Percentiles rank a stretch among this genome's conserved stretches.
These are phyloP conservation scores for Ellobium chinense DNA, from an alignment of 2,888 invertebrate genomes.

Conservation along the genomic window DNA sequence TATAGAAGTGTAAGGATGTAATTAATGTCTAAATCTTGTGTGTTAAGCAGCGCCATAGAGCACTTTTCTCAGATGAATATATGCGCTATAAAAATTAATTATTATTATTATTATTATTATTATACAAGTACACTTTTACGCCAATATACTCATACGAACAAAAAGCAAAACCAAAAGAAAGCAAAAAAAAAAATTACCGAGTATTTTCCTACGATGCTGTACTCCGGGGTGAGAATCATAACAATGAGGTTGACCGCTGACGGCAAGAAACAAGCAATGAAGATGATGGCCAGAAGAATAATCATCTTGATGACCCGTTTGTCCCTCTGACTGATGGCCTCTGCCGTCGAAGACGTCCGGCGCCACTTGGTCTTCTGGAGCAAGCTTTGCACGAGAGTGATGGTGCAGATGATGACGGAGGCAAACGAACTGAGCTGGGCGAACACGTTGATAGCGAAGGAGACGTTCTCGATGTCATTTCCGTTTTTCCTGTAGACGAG, in stretches of 20 bases:
- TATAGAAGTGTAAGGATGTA: too few species aligned
- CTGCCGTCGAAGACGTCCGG: background rate
- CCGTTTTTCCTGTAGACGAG: constrained; percentile 7
- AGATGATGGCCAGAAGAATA: background rate
- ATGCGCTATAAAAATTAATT: too few species aligned
- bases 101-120: too few species aligned
- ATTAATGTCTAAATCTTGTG: too few species aligned
- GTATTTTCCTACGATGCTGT: background rate
- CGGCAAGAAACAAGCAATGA: constrained; percentile 11
- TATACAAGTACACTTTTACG: too few species aligned
- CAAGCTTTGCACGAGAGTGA: background rate
- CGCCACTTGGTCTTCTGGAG: constrained; percentile 17
- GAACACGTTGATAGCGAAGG: constrained; percentile 14
- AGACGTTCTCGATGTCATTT: background rate
- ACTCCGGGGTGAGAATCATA: background rate
- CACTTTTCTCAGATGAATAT: too few species aligned
- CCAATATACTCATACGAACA: too few species aligned
- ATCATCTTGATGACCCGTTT: constrained; percentile 17
- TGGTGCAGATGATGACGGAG: constrained; percentile 20
- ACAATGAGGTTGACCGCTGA: constrained; percentile 1
- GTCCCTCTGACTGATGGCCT: background rate
- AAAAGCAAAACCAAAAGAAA: too few species aligned
- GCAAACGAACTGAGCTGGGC: constrained; percentile 23
- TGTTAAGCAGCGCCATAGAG: too few species aligned
- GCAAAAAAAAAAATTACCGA: background rate